Percentiles rank a stretch among this genome's conserved stretches.
Conservation (phyloP, 1,140 invertebrate species). For the Hylyphantes graminicola region DNA sequence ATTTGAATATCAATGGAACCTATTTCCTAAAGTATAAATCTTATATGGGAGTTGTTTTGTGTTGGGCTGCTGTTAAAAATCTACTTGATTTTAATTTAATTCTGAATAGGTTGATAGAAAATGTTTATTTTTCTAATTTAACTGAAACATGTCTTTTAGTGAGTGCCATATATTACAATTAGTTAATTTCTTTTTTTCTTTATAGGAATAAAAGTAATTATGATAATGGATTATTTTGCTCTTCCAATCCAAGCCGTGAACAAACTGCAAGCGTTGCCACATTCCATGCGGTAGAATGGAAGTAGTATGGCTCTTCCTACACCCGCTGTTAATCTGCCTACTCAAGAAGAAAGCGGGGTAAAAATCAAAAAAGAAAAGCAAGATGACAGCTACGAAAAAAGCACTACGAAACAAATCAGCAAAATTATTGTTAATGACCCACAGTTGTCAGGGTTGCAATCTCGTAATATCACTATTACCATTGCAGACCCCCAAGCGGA, state of each 20-base stretch:
- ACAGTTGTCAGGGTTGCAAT: constrained; percentile 38
- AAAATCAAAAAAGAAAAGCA: constrained; percentile 48
- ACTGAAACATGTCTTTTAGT: no score
- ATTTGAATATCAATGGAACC: no score
- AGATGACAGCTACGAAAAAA: constrained; percentile 29
- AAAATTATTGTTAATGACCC: constrained; percentile 31
- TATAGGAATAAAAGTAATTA: neutral
- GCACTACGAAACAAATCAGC: constrained; percentile 6
- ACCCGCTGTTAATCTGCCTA: constrained; percentile 51
- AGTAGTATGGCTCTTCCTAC: constrained; percentile 54
- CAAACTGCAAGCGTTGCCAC: constrained; percentile 20
- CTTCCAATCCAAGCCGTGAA: neutral
- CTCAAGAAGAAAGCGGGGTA: constrained; percentile 52
- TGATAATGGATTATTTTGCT: neutral
- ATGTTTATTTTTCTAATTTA: no score
- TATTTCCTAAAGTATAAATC: no score
- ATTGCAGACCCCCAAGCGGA: constrained; percentile 20
- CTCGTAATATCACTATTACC: constrained; percentile 49
- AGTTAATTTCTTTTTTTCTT: no score
- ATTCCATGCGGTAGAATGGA: constrained; percentile 53
- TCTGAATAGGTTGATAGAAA: no score
- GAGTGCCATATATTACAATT: no score
- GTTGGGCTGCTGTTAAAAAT: no score
- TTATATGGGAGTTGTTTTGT: no score
- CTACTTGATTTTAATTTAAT: no score